Evolutionary conservation across 1,140 invertebrate species (phyloP), one percentile per base, ranked within the genome.

Genomic region (Asobara japonica): DNA sequence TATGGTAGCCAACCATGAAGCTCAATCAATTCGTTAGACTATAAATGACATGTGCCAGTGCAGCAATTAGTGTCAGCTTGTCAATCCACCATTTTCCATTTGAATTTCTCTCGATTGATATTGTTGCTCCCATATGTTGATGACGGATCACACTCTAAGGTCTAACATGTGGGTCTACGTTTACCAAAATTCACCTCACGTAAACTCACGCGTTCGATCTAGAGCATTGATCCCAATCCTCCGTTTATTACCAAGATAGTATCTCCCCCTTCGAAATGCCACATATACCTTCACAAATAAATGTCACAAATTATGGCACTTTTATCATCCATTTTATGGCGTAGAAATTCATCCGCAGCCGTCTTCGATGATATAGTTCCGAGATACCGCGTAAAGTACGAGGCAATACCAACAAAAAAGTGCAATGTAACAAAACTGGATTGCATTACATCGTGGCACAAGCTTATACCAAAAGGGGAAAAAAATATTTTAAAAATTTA

Each of bases 181-280:
- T 62, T 75, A 80, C 79, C 76, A 80, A 74, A 84, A 33, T 31
- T 77, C 76, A 62, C 75, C 81, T 84, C 81, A 87, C 86, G 86
- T 86, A 87, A 86, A 87, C 85, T 87, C 85, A 87, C 83, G 85
- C 82, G 86, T 87, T 87, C 86, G 86, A 87, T 87, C 78, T 85
- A 87, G 84, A 87, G 83, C 77, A 76, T 72, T 68, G 41, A 68
- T 73, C 79, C 69, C 16, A 29, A 11, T 41, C 27, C 33, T 65
- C 36, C 7, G 8, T 25, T 48, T 66, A 7, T 62, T 11, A 45
- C 31, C 4, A 4, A 6, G 31, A 6, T 33, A 33, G n/a, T 45
- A 16, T 4, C 8, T 45, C 13, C 41, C 18, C 41, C 18, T 13
- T 45, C 18, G 7, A 2, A 13, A 45, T 45, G 13, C n/a, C 5